A percentile compares a stretch with the other conserved stretches of the same genome.
Evolutionary conservation across 2,888 invertebrate species (phyloP).

Genomic region (Chymomyza amoena): DNA sequence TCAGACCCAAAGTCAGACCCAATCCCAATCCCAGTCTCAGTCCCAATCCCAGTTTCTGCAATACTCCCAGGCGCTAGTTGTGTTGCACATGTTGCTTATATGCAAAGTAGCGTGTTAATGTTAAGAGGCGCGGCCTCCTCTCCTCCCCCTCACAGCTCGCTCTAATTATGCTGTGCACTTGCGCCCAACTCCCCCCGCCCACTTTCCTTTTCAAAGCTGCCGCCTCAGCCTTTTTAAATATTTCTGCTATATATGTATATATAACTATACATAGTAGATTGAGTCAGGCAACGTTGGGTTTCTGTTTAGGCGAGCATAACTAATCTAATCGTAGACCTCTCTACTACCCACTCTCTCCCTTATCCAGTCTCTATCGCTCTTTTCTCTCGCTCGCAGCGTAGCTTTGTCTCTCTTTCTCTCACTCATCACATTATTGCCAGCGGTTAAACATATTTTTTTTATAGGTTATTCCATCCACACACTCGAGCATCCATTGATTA

Average conservation of each 20-base stretch:
- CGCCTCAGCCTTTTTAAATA: constrained; percentile 28
- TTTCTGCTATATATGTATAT: background rate
- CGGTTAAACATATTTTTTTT: background rate
- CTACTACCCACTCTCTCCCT: background rate
- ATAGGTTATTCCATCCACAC: background rate
- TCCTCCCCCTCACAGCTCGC: background rate
- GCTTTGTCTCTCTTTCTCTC: too few relatives aligned
- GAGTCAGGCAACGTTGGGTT: constrained; percentile 26
- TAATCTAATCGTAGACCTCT: constrained; percentile 58
- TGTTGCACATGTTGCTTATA: constrained; percentile 31
- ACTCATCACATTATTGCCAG: background rate
- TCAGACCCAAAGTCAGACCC: background rate
- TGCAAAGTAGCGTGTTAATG: constrained; percentile 46
- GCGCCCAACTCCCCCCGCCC: constrained; percentile 43
- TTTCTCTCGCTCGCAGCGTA: too few relatives aligned
- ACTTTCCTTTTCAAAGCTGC: constrained; percentile 63
- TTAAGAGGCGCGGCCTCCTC: constrained; percentile 9
- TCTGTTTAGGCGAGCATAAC: constrained; percentile 62
- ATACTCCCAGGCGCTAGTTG: background rate
- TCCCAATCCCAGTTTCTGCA: too few relatives aligned
- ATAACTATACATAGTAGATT: background rate
- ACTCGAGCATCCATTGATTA: background rate
- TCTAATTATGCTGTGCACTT: constrained; percentile 55
- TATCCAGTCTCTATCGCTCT: background rate
- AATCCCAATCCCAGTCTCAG: background rate